Base-by-base conservation (phyloP, 30 jellyfish, hydroid and myxozoan genomes). In the Cassiopea andromeda region DNA sequence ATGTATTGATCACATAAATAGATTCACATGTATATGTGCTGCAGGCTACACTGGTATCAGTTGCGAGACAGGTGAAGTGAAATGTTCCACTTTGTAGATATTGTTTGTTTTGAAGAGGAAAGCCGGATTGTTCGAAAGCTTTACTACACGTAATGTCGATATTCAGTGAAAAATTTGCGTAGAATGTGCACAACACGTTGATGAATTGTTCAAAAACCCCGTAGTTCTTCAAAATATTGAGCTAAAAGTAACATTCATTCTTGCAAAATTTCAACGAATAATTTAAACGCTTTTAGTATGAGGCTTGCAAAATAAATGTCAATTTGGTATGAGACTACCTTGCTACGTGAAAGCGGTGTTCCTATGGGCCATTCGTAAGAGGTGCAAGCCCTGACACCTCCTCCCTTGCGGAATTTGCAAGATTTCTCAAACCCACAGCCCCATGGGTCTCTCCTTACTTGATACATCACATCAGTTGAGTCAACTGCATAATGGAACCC, bases 11-110 rank as follows among this genome's bases (percentile, higher is more conserved):
- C 73, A 72, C 5, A 58, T 69, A 44, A 69, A 69, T 48, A 3
- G n/a, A 64, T 82, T 66, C 58, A 69, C 18, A 16, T 82, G 91
- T 74, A 15, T 38, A 3, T 82, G 91, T 82, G 76, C 69, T 43
- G 82, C 91, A 13, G 76, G 81, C 12, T 69, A 27, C 83, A 82
- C 27, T 17, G 91, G 91, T 43, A 47, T 60, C 3, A 46, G 19
- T 82, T 82, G 84, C 2, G 76, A 70, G 13, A 69, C 38, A 27
- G 44, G 87, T 78, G 15, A 76, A 60, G 19, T 16, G n/a, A 5
- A 7, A 7, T 69, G 78, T 16, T 8, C 2, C 27, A 15, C 19
- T 3, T 72, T 12, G 2, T 27, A 0, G 18, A 15, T 14, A 7
- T 72, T 72, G 17, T 27, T 5, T 64, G 43, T 2, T 13, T 2